Conservation (phyloP, 2,888 invertebrate species). For the Crossocerus cetratus region DNA sequence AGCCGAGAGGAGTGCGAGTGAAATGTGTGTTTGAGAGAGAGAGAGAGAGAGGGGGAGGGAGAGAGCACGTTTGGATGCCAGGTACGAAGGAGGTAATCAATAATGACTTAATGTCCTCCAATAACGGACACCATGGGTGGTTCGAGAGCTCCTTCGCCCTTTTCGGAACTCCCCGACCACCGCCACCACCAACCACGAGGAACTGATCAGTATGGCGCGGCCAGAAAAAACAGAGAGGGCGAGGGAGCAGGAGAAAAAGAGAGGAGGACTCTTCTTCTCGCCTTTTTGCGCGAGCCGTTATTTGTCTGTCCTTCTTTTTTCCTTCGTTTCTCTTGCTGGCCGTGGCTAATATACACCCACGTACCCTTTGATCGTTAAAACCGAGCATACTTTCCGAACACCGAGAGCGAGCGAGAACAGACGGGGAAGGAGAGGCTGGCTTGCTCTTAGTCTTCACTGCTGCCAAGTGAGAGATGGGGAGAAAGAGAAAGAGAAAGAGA, state of each 20-base stretch:
- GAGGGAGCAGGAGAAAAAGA: too few relatives aligned
- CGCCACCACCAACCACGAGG: constrained; percentile 54
- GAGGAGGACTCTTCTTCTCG: constrained; percentile 44
- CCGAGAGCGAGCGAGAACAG: too few relatives aligned
- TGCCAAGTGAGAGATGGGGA: neutral
- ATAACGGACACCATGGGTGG: constrained; percentile 76
- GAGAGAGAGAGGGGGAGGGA: constrained; percentile 36
- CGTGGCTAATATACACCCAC: constrained; percentile 61
- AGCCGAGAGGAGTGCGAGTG: neutral
- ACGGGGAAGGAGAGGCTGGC: constrained; percentile 45
- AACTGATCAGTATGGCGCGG: too few relatives aligned
- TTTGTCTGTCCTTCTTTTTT: constrained; percentile 54
- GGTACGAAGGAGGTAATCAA: constrained; percentile 70
- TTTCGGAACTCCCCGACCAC: constrained; percentile 58
- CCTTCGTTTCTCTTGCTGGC: constrained; percentile 26
- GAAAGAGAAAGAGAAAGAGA: too few relatives aligned
- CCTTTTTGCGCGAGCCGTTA: constrained; percentile 57
- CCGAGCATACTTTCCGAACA: constrained; percentile 50
- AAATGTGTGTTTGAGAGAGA: constrained; percentile 15
- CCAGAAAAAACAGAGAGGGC: too few relatives aligned
- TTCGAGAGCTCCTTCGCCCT: constrained; percentile 59
- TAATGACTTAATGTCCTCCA: constrained; percentile 76
- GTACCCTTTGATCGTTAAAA: constrained; percentile 63
- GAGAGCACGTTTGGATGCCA: constrained; percentile 54
- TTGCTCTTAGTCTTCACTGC: constrained; percentile 39